Percentiles rank a stretch among this genome's conserved stretches.
These are phyloP conservation scores for Mustelus asterias DNA, from an alignment of 2,113 vertebrate species.

Conservation along the genomic window DNA sequence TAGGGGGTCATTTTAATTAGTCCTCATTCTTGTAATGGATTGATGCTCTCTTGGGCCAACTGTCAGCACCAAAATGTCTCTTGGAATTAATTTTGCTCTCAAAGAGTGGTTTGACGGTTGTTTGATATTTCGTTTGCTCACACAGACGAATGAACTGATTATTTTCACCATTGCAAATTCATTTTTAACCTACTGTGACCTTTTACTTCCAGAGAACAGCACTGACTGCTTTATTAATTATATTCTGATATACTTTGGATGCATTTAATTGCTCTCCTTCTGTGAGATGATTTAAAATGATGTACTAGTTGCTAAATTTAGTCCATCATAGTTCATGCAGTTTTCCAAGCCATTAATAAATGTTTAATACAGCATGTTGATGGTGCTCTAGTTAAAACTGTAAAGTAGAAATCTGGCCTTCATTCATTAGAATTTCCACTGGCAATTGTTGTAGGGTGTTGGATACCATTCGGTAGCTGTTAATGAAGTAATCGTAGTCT, in stretches of 20 bases:
- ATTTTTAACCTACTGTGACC: conserved; percentile 37
- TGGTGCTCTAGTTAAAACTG: neutral
- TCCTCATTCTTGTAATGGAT: conserved; percentile 47
- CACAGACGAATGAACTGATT: conserved; percentile 39
- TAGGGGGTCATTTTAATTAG: conserved; percentile 47
- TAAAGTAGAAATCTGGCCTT: neutral
- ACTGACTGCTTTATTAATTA: conserved; percentile 39
- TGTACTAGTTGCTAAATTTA: conserved; percentile 28
- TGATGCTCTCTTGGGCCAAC: conserved; percentile 41
- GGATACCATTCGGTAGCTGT: no score
- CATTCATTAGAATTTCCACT: neutral
- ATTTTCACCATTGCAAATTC: conserved; percentile 44
- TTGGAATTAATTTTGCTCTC: conserved; percentile 48
- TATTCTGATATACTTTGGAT: conserved; percentile 40
- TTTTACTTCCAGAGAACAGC: conserved; percentile 38
- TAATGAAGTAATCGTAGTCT: no score
- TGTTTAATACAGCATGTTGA: neutral
- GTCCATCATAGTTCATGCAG: conserved; percentile 9
- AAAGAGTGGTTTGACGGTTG: conserved; percentile 43
- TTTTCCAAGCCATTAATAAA: neutral
- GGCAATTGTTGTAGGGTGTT: neutral
- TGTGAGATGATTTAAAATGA: conserved; percentile 35
- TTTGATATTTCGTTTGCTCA: conserved; percentile 43
- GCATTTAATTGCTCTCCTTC: conserved; percentile 41
- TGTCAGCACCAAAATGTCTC: conserved; percentile 45